Conservation (phyloP, 2,797 vertebrate species). For the Trematomus bernacchii region DNA sequence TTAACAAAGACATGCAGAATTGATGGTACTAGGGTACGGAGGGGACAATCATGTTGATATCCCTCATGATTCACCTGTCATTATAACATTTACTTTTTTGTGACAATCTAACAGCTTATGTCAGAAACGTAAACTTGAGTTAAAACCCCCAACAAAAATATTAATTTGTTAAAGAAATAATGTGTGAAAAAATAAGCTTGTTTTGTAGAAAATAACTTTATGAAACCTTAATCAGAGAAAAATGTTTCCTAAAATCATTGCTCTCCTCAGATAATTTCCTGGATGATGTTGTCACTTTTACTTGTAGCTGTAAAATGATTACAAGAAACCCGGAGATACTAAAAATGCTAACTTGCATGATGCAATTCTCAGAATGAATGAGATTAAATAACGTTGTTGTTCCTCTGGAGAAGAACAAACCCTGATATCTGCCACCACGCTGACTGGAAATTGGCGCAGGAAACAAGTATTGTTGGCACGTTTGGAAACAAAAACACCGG, state of each 20-base stretch:
- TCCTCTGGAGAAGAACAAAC: slow-evolving; percentile 10
- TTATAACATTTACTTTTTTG: not conserved
- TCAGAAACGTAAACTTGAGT: not conserved
- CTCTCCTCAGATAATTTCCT: slow-evolving; percentile 28
- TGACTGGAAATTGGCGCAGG: not conserved
- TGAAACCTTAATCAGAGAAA: not conserved
- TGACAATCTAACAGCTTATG: not conserved
- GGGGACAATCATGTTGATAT: not conserved
- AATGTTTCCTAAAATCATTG: not conserved
- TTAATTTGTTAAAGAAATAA: not conserved
- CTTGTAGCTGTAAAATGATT: not conserved
- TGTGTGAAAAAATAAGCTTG: not conserved
- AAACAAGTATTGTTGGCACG: slow-evolving; percentile 49
- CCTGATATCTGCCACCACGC: slow-evolving; percentile 5
- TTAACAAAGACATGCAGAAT: not conserved
- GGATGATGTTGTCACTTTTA: slow-evolving; percentile 6
- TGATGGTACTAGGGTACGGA: not conserved
- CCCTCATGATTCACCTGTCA: not conserved
- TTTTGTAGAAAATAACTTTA: not conserved
- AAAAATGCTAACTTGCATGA: too few relatives aligned
- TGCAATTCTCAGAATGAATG: not conserved
- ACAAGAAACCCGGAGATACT: slow-evolving; percentile 4
- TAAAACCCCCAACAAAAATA: not conserved
- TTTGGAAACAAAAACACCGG: slow-evolving; percentile 41
- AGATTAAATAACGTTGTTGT: not conserved